A percentile compares a stretch with the other conserved stretches of the same genome.
Conservation (phyloP, 2,888 invertebrate species). For the Tenthredo scrophulariae region DNA sequence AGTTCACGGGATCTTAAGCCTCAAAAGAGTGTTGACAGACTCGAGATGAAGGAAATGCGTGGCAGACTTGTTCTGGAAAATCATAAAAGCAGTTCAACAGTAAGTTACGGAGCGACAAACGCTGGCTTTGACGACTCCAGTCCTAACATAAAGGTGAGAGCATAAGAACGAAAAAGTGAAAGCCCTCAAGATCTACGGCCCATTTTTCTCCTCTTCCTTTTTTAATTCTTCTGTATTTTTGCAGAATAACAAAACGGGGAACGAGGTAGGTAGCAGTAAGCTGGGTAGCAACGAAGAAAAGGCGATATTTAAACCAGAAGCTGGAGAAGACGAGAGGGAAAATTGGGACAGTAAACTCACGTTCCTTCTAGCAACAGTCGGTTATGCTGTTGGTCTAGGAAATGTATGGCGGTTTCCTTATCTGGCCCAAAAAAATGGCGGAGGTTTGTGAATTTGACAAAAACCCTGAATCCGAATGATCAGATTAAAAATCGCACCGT, state of each 20-base stretch:
- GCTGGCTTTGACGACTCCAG: constrained; percentile 87
- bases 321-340: constrained; percentile 88
- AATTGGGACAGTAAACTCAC: constrained; percentile 97
- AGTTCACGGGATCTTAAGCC: constrained; percentile 91
- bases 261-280: constrained; percentile 78
- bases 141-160: constrained; percentile 79
- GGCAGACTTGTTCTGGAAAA: constrained; percentile 90
- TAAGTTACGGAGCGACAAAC: constrained; percentile 93
- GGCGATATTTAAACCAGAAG: constrained; percentile 84
- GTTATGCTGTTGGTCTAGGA: constrained; percentile 96
- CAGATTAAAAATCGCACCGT: neutral
- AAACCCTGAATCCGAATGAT: neutral
- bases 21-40: constrained; percentile 90
- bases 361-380: constrained; percentile 95
- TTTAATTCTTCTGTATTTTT: no score
- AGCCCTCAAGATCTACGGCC: neutral
- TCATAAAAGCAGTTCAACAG: constrained; percentile 79
- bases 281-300: constrained; percentile 84
- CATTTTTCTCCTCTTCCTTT: neutral
- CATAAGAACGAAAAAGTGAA: constrained; percentile 76
- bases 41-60: constrained; percentile 92
- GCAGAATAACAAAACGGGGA: constrained; percentile 55
- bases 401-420: constrained; percentile 98
- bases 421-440: constrained; percentile 96
- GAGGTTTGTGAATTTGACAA: constrained; percentile 79